phyloP scores from a whole-genome alignment of 2,797 vertebrate genomes.

The Gambelia wislizenii region DNA sequence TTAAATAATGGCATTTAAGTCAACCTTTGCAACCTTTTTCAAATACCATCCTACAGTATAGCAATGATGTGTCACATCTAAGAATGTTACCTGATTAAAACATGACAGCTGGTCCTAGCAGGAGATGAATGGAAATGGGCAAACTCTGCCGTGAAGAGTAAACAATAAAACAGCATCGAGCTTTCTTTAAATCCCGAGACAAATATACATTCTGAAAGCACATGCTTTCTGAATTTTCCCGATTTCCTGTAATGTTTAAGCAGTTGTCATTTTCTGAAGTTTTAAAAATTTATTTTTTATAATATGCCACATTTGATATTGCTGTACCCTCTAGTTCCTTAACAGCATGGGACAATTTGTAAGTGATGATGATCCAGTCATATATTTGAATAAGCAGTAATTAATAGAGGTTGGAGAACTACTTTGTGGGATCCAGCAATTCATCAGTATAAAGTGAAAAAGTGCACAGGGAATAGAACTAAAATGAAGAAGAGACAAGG shows the following conservation, averaged over 20 bases:
- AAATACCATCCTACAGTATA: slow-evolving; percentile 57
- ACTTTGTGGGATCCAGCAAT: not conserved
- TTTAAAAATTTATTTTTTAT: slow-evolving; percentile 1
- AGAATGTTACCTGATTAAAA: slow-evolving; percentile 60
- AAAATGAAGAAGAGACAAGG: slow-evolving; percentile 20
- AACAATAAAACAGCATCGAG: slow-evolving; percentile 46
- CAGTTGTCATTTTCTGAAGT: slow-evolving; percentile 8
- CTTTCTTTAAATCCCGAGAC: slow-evolving; percentile 48
- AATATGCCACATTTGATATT: slow-evolving; percentile 16
- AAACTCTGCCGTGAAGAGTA: slow-evolving; percentile 45
- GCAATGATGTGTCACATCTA: slow-evolving; percentile 65
- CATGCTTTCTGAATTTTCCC: slow-evolving; percentile 10
- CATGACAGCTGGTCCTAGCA: slow-evolving; percentile 65
- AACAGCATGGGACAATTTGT: not conserved
- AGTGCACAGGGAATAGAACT: not conserved
- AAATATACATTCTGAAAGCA: slow-evolving; percentile 38
- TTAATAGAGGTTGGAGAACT: not conserved
- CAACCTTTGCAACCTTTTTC: slow-evolving; percentile 56
- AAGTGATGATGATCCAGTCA: not conserved
- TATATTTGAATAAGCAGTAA: slow-evolving; percentile 1
- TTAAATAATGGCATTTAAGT: slow-evolving; percentile 59
- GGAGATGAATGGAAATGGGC: slow-evolving; percentile 52
- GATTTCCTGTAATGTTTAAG: slow-evolving; percentile 33
- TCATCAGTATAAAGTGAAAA: not conserved
- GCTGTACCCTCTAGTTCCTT: not conserved